Conservation (phyloP, 2,113 vertebrate genomes). For the Phrynosoma platyrhinos region DNA sequence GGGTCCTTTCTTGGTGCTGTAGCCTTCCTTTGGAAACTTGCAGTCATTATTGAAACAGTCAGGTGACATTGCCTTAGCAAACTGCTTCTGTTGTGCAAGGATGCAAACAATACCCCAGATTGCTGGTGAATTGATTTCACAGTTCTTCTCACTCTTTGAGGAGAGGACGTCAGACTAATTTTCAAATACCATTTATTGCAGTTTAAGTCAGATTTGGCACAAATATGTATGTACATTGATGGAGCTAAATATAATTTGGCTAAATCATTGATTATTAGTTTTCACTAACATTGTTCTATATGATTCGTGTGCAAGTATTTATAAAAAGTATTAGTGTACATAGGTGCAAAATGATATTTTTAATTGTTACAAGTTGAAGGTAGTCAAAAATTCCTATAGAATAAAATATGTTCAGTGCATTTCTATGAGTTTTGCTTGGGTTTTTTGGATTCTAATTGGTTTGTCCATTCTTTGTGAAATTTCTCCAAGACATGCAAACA, state of each 20-base stretch:
- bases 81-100: neutral
- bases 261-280: neutral
- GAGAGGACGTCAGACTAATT: neutral
- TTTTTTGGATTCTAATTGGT: neutral
- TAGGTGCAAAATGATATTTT: neutral
- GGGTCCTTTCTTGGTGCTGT: neutral
- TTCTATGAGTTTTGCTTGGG: neutral
- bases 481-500: neutral
- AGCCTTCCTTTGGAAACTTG: neutral
- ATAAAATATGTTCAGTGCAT: neutral
- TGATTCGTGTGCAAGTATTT: neutral
- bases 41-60: neutral
- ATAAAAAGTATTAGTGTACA: neutral
- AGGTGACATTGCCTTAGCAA: slow-evolving; percentile 2
- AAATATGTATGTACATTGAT: neutral
- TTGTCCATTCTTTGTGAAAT: neutral
- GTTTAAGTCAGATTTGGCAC: slow-evolving; percentile 5
- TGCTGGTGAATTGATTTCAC: neutral
- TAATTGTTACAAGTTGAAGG: neutral
- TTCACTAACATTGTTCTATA: too few relatives aligned
- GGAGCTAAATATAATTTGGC: neutral
- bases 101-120: neutral
- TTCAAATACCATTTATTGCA: slow-evolving; percentile 13
- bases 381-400: neutral
- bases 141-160: neutral